phyloP scores from a whole-genome alignment of 2,113 vertebrate species.

The Emydocephalus ijimae region DNA sequence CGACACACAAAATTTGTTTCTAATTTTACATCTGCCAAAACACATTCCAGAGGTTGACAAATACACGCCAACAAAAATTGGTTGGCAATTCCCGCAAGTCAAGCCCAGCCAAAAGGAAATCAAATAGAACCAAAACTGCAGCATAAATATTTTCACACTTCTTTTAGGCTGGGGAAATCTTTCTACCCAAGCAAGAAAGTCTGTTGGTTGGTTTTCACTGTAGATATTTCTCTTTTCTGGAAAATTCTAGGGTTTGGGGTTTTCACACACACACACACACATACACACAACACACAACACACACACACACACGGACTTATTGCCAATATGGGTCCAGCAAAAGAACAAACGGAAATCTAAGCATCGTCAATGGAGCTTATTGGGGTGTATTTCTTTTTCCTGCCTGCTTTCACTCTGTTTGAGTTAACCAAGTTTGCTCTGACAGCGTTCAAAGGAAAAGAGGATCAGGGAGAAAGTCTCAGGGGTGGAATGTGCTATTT shows the following conservation, averaged over 20 bases:
- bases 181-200: slow-evolving; percentile 6
- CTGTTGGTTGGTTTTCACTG: background rate
- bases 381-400: background rate
- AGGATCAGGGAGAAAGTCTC: background rate
- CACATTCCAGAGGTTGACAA: slow-evolving; percentile 73
- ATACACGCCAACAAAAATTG: slow-evolving; percentile 70
- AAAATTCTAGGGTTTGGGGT: background rate
- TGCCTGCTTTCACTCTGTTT: background rate
- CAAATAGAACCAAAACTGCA: slow-evolving; percentile 55
- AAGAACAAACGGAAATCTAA: background rate
- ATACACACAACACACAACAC: background rate
- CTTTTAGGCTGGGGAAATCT: slow-evolving; percentile 39
- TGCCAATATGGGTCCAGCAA: background rate
- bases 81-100: slow-evolving; percentile 74
- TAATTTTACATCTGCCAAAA: slow-evolving; percentile 88
- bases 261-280: too few species aligned
- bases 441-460: background rate
- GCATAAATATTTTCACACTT: slow-evolving; percentile 59
- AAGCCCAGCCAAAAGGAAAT: slow-evolving; percentile 82
- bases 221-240: background rate
- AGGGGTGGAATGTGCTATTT: background rate
- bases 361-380: background rate
- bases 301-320: background rate
- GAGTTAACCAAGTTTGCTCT: background rate
- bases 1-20: slow-evolving; percentile 90